These are phyloP conservation scores for Danio tinwini DNA, from an alignment of 2,797 vertebrate species.

Conservation along the genomic window DNA sequence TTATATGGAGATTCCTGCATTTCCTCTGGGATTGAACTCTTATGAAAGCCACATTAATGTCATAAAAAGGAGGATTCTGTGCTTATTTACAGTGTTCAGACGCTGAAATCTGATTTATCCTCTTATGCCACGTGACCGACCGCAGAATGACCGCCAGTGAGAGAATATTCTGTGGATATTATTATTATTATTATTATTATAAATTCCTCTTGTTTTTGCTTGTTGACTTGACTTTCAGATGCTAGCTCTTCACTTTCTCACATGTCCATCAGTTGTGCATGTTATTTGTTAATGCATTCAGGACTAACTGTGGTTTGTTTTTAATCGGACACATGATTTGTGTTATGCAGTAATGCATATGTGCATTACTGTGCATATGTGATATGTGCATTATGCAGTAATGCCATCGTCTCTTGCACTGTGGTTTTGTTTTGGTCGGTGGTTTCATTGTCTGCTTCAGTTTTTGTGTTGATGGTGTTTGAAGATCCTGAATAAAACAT, in stretches of 20 bases:
- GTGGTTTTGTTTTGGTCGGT: constrained; percentile 18
- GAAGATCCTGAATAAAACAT: constrained; percentile 35
- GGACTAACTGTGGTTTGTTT: too few relatives aligned
- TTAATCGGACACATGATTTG: background rate
- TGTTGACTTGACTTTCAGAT: constrained; percentile 43
- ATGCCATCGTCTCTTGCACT: constrained; percentile 6
- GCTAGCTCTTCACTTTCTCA: too few relatives aligned
- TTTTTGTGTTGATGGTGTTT: constrained; percentile 32
- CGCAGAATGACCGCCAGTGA: constrained; percentile 59
- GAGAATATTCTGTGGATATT: constrained; percentile 68
- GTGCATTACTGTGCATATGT: too few relatives aligned
- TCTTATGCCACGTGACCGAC: constrained; percentile 48
- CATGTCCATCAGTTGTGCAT: too few relatives aligned
- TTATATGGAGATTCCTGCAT: too few relatives aligned
- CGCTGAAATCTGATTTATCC: constrained; percentile 71
- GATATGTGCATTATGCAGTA: background rate
- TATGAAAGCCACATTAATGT: constrained; percentile 57
- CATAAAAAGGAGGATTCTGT: constrained; percentile 15
- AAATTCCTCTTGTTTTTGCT: constrained; percentile 72
- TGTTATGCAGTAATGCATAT: constrained; percentile 5
- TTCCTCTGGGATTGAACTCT: constrained; percentile 62
- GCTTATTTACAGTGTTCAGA: constrained; percentile 57
- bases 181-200: too few relatives aligned
- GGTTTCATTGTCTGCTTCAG: constrained; percentile 49
- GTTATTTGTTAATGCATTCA: too few relatives aligned